These are phyloP conservation scores for Sakesphorus luctuosus DNA, from an alignment of 2,113 vertebrate genomes.

Conservation along the genomic window DNA sequence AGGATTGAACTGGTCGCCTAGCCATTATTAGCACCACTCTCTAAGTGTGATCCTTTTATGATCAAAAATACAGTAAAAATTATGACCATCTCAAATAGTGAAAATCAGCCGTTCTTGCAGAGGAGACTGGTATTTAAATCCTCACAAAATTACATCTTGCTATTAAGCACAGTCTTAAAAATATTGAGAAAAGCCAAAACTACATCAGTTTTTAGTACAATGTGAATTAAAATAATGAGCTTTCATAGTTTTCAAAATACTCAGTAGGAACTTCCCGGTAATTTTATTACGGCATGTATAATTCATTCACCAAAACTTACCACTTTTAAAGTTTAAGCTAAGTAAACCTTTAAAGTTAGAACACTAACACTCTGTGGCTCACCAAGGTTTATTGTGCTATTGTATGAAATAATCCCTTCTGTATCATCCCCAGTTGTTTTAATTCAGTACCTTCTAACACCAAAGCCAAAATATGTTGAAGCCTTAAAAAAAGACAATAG, in stretches of 20 bases:
- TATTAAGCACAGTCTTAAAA: background rate
- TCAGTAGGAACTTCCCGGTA: background rate
- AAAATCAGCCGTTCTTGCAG: fast-evolving
- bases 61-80: background rate
- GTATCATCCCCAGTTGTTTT: background rate
- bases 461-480: background rate
- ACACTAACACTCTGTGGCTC: too few species aligned
- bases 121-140: background rate
- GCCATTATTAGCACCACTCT: background rate
- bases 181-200: background rate
- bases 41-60: background rate
- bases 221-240: background rate
- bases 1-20: too few species aligned
- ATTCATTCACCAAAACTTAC: background rate
- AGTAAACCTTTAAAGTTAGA: background rate
- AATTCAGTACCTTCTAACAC: background rate
- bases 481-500: background rate
- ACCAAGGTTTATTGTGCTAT: background rate
- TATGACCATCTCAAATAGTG: background rate
- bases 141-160: background rate
- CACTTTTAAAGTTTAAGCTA: background rate
- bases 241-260: background rate
- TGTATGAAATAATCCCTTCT: background rate
- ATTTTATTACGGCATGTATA: background rate
- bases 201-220: background rate